These are phyloP conservation scores for Cyphomyrus plagiostoma DNA, from an alignment of 2,113 vertebrate genomes.

Conservation along the genomic window DNA sequence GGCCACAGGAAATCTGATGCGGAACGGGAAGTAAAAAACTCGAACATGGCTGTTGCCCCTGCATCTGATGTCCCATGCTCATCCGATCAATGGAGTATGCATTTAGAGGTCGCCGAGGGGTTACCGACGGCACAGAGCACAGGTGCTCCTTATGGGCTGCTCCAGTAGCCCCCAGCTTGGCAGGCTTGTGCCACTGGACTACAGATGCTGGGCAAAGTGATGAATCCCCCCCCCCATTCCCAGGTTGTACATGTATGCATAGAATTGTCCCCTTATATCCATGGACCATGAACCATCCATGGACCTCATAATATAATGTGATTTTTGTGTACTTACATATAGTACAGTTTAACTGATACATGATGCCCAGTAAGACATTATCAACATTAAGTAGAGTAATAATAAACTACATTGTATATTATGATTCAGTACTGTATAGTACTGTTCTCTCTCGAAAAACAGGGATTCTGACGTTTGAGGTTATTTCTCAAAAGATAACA, in stretches of 20 bases:
- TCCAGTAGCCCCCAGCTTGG: neutral
- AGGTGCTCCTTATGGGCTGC: neutral
- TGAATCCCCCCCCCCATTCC: neutral
- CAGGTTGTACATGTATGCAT: neutral
- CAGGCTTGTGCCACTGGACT: conserved; percentile 9
- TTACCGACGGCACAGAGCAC: neutral
- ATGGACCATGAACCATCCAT: neutral
- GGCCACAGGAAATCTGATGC: conserved; percentile 10
- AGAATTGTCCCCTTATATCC: neutral
- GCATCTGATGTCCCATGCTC: neutral
- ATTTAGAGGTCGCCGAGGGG: conserved; percentile 8
- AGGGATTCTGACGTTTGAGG: neutral
- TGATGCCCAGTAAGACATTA: neutral
- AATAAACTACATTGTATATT: neutral
- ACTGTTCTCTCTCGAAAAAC: neutral
- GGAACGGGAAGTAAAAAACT: conserved; percentile 7
- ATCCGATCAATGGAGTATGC: neutral
- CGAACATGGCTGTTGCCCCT: neutral
- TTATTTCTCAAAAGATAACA: neutral
- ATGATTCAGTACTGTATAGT: neutral
- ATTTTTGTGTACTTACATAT: too few relatives aligned
- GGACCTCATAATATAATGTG: too few relatives aligned
- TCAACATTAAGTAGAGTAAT: neutral
- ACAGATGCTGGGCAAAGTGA: conserved; percentile 42
- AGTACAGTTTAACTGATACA: too few relatives aligned